These are phyloP conservation scores for Phyllostomus hastatus DNA, from an alignment of 2,113 vertebrate genomes.

Conservation along the genomic window DNA sequence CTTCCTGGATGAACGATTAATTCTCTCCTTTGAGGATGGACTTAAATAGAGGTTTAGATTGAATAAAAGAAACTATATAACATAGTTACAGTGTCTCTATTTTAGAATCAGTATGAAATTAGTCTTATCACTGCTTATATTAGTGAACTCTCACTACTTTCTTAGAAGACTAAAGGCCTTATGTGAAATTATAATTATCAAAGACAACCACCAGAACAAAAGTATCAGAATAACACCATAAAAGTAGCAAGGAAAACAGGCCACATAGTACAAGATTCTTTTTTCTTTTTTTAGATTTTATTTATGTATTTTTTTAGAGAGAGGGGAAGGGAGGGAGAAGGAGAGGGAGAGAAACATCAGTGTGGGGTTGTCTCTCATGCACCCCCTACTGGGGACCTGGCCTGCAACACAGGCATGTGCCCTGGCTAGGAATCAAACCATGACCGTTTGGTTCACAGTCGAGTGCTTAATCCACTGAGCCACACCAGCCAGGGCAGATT, in stretches of 20 bases:
- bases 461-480: no score
- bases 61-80: neutral
- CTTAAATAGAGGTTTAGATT: neutral
- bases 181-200: neutral
- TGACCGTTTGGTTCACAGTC: no score
- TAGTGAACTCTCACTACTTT: neutral
- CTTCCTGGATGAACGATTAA: neutral
- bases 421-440: no score
- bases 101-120: conserved; percentile 8
- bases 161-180: neutral
- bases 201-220: neutral
- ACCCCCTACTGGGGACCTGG: no score
- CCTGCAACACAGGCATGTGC: no score
- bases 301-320: no score
- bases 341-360: no score
- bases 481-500: neutral
- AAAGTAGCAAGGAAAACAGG: neutral
- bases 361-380: no score
- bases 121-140: neutral
- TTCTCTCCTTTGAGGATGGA: neutral
- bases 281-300: no score
- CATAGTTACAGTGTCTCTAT: neutral
- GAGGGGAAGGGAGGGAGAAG: no score
- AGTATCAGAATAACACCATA: neutral
- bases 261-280: neutral